These are phyloP conservation scores for Ophonus ardosiacus DNA, from an alignment of 2,888 invertebrate species.

Conservation along the genomic window DNA sequence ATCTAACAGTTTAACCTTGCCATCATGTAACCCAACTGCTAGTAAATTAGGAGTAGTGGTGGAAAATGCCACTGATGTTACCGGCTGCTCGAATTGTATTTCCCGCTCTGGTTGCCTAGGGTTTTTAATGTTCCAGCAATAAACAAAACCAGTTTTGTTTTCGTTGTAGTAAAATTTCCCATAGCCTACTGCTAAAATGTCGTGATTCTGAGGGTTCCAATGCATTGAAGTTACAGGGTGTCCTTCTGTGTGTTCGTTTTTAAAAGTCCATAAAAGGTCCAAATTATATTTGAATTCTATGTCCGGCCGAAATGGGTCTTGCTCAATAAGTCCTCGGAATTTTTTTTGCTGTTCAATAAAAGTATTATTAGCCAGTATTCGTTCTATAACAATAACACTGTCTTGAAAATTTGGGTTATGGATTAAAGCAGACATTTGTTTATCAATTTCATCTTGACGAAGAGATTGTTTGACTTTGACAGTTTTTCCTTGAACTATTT, in stretches of 20 bases:
- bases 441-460: constrained; percentile 73
- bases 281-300: constrained; percentile 83
- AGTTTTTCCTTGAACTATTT: constrained; percentile 66
- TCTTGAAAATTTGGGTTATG: constrained; percentile 77
- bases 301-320: constrained; percentile 81
- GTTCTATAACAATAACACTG: constrained; percentile 82
- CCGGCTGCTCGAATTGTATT: constrained; percentile 81
- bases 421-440: constrained; percentile 72
- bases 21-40: constrained; percentile 87
- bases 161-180: constrained; percentile 82
- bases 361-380: constrained; percentile 84
- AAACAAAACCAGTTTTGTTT: constrained; percentile 80
- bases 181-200: constrained; percentile 87
- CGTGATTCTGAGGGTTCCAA: constrained; percentile 83
- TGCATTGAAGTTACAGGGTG: constrained; percentile 81
- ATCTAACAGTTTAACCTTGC: constrained; percentile 84
- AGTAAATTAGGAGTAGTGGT: constrained; percentile 83
- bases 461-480: constrained; percentile 72
- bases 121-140: constrained; percentile 90
- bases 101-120: constrained; percentile 86
- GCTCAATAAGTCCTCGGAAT: constrained; percentile 82
- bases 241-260: constrained; percentile 76
- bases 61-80: constrained; percentile 86
- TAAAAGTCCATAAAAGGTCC: constrained; percentile 83
- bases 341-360: constrained; percentile 83